phyloP scores from a whole-genome alignment of 1,140 invertebrate genomes.

The Macrostomum lignano region DNA sequence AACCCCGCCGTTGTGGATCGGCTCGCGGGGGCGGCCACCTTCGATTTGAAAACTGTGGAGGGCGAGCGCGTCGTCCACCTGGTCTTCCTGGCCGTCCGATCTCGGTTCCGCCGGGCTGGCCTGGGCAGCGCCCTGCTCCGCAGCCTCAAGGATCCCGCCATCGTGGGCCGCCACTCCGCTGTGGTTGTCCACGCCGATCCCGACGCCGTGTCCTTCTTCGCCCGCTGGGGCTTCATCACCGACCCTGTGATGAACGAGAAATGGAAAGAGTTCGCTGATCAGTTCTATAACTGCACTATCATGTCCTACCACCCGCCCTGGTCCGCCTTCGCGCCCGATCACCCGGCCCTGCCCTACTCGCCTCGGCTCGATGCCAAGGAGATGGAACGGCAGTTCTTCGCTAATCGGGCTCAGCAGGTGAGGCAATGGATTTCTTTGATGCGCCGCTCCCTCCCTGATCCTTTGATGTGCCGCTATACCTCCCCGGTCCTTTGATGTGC shows the following conservation, averaged over 20 bases:
- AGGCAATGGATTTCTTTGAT: too few relatives aligned
- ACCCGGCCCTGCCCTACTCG: too few relatives aligned
- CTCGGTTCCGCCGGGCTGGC: constrained; percentile 18
- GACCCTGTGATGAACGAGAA: constrained; percentile 26
- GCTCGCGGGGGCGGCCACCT: too few relatives aligned
- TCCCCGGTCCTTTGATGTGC: too few relatives aligned
- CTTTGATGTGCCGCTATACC: too few relatives aligned
- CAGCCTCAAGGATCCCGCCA: constrained; percentile 22
- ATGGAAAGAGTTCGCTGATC: constrained; percentile 22
- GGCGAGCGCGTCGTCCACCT: constrained; percentile 22
- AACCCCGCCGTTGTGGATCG: too few relatives aligned
- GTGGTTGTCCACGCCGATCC: constrained; percentile 26
- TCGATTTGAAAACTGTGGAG: too few relatives aligned
- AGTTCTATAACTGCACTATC: constrained; percentile 23
- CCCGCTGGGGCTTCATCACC: constrained; percentile 24
- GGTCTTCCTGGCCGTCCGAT: constrained; percentile 21
- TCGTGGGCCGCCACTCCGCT: constrained; percentile 26
- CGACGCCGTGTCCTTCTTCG: constrained; percentile 22
- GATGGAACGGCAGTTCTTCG: too few relatives aligned
- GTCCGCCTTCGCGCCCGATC: too few relatives aligned
- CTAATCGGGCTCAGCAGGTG: too few relatives aligned
- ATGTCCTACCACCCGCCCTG: constrained; percentile 27
- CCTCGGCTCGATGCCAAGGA: too few relatives aligned
- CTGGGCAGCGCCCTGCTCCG: constrained; percentile 23
- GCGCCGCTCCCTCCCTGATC: too few relatives aligned